A percentile compares a stretch with the other conserved stretches of the same genome.
phyloP scores from a whole-genome alignment of 2,797 vertebrate species.

The Enteromius anoplus region DNA sequence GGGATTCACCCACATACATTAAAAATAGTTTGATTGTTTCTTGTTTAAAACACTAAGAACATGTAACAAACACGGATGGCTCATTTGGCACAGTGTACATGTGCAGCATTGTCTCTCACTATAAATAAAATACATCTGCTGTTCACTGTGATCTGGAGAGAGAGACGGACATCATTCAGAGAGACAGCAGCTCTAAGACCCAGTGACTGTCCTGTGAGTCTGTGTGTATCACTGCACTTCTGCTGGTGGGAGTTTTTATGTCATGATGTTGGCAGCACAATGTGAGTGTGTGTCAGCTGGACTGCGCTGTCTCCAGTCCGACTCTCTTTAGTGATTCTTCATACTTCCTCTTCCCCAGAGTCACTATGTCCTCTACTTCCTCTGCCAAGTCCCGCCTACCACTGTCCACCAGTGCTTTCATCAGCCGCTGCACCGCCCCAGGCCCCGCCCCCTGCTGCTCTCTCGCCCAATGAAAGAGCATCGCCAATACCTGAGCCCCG shows the following conservation, averaged over 20 bases:
- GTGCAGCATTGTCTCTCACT: neutral
- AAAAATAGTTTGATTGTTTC: neutral
- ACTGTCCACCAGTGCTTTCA: constrained; percentile 84
- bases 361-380: constrained; percentile 85
- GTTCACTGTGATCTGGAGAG: neutral
- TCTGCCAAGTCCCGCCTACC: constrained; percentile 88
- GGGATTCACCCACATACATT: neutral
- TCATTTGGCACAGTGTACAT: neutral
- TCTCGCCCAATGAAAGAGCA: constrained; percentile 93
- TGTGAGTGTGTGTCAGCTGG: constrained; percentile 22
- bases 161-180: constrained; percentile 43
- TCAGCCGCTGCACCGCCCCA: constrained; percentile 76
- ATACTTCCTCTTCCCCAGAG: constrained; percentile 88
- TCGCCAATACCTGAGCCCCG: constrained; percentile 84
- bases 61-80: neutral
- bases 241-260: constrained; percentile 13
- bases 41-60: neutral
- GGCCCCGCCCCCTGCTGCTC: constrained; percentile 75
- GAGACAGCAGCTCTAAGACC: constrained; percentile 28
- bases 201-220: constrained; percentile 7
- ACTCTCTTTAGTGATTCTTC: constrained; percentile 84
- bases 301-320: constrained; percentile 74
- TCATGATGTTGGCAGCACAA: neutral
- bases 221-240: neutral
- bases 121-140: neutral